These are phyloP conservation scores for honey bee (Apis mellifera) DNA, from an alignment of 1,140 invertebrate species.

Conservation along the genomic window Amel_HAv3.1 CM009937.2:10086001-10086500, in stretches of 20 bases:
- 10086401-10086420: constrained; percentile 63
- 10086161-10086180: constrained; percentile 48
- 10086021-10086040: no score
- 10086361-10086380: constrained; percentile 62
- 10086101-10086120: constrained; percentile 5
- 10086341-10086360: constrained; percentile 54
- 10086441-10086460: constrained; percentile 64
- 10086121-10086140: constrained; percentile 39
- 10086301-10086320: neutral
- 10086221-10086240: constrained; percentile 65
- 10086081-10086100: no score
- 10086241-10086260: constrained; percentile 68
- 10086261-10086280: constrained; percentile 35
- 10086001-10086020: no score
- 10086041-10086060: no score
- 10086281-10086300: neutral
- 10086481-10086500: constrained; percentile 54
- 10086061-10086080: no score
- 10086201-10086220: constrained; percentile 54
- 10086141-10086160: constrained; percentile 10
- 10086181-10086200: constrained; percentile 21
- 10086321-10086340: neutral
- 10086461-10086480: constrained; percentile 53
- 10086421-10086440: constrained; percentile 47
- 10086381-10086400: constrained; percentile 64